These are phyloP conservation scores for human (Homo sapiens) DNA, from an alignment of 2,113 vertebrate genomes.

Conservation along the genomic window GRCh38 chr7:103860001-103860500, in stretches of 20 bases:
- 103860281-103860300: constrained; percentile 46
- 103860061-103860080: neutral
- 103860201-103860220: constrained; percentile 58
- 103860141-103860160: constrained; percentile 72
- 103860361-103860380: constrained; percentile 43
- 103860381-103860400: constrained; percentile 59
- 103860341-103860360: constrained; percentile 56
- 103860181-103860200: constrained; percentile 61
- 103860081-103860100: constrained; percentile 63
- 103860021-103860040: constrained; percentile 58
- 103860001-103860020: constrained; percentile 59
- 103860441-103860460: constrained; percentile 20
- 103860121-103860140: constrained; percentile 67
- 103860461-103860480: neutral
- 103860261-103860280: constrained; percentile 40
- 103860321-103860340: constrained; percentile 65
- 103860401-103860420: constrained; percentile 33
- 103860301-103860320: constrained; percentile 74
- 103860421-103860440: constrained; percentile 45
- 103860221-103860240: constrained; percentile 60
- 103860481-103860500: neutral
- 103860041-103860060: constrained; percentile 66
- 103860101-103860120: constrained; percentile 66
- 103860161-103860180: constrained; percentile 57
- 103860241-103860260: constrained; percentile 48